Conservation (phyloP, 30 jellyfish, hydroid and myxozoan genomes). For the Haliclystus octoradiatus region DNA sequence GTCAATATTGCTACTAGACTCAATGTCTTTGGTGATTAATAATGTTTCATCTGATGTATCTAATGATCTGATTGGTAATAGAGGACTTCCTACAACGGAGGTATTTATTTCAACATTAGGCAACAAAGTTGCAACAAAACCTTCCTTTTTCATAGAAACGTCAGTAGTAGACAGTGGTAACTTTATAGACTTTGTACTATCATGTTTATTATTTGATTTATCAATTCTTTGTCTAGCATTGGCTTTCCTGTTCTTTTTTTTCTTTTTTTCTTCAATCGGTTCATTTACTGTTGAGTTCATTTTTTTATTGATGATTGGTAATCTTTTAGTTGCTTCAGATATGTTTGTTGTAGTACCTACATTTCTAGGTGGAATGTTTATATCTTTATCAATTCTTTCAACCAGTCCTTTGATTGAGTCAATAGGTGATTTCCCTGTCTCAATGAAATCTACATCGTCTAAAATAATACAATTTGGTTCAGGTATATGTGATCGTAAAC, state of each 20-base stretch:
- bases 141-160: neutral
- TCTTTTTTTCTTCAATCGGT: neutral
- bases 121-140: neutral
- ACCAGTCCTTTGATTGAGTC: conserved; percentile 35
- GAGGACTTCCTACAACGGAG: too few relatives aligned
- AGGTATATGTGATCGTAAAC: neutral
- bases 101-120: too few relatives aligned
- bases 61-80: too few relatives aligned
- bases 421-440: conserved; percentile 24
- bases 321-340: too few relatives aligned
- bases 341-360: neutral
- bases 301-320: neutral
- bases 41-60: neutral
- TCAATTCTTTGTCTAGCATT: neutral
- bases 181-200: neutral
- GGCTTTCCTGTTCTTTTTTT: neutral
- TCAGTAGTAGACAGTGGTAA: neutral
- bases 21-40: neutral
- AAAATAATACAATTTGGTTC: neutral
- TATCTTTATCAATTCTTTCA: conserved; percentile 16
- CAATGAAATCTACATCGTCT: neutral
- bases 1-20: neutral
- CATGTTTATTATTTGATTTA: neutral
- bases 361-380: neutral
- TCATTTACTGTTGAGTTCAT: neutral